These are phyloP conservation scores for Pocota personata DNA, from an alignment of 2,888 invertebrate species.

Conservation along the genomic window DNA sequence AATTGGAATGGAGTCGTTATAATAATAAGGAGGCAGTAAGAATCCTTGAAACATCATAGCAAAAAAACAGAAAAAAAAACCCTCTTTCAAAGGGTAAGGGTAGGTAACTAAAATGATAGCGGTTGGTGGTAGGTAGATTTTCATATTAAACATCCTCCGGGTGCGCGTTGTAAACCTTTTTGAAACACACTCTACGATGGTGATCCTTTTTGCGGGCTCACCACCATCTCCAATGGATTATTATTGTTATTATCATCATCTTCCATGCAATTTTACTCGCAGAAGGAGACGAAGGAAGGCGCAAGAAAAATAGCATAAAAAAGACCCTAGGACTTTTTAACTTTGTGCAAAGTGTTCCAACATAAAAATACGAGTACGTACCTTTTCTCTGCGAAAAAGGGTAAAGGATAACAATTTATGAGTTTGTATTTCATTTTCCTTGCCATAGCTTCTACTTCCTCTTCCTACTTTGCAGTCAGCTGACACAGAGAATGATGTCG, in stretches of 20 bases:
- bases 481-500: background rate
- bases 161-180: conserved; percentile 34
- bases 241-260: conserved; percentile 46
- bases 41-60: conserved; percentile 10
- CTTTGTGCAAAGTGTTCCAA: conserved; percentile 48
- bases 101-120: background rate
- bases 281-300: background rate
- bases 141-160: conserved; percentile 36
- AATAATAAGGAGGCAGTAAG: conserved; percentile 21
- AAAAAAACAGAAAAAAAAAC: background rate
- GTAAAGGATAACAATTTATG: conserved; percentile 58
- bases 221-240: conserved; percentile 29
- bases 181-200: background rate
- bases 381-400: conserved; percentile 36
- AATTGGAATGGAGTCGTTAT: conserved; percentile 25
- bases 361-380: conserved; percentile 59
- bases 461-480: background rate
- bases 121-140: background rate
- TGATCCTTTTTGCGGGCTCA: background rate
- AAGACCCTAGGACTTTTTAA: conserved; percentile 36
- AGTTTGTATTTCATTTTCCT: conserved; percentile 9
- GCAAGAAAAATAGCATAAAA: background rate
- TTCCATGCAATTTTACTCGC: conserved; percentile 21
- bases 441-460: background rate
- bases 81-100: background rate